A percentile compares a stretch with the other conserved stretches of the same genome.
Evolutionary conservation across 2,797 vertebrate species (phyloP).

Genomic region (Microctenopoma steveboyesi): DNA sequence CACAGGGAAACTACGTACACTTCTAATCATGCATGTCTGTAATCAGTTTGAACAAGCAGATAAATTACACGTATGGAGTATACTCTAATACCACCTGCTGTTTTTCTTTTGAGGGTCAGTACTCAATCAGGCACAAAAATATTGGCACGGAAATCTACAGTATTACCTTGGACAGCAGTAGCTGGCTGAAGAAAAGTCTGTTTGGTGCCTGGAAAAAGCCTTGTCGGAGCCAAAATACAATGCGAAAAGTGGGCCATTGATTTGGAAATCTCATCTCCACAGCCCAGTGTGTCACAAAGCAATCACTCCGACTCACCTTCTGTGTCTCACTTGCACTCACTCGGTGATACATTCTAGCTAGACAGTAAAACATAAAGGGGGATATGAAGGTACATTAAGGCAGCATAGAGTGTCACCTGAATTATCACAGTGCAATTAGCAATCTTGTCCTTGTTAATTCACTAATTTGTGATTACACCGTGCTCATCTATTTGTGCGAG

Average conservation of each 20-base stretch:
- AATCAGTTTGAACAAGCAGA: slow-evolving; percentile 17
- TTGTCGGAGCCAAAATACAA: slow-evolving; percentile 56
- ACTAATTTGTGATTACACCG: slow-evolving; percentile 72
- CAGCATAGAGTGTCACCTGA: slow-evolving; percentile 41
- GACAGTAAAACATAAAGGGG: slow-evolving; percentile 20
- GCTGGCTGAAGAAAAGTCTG: slow-evolving; percentile 51
- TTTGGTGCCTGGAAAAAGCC: slow-evolving; percentile 59
- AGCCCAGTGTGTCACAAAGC: slow-evolving; percentile 66
- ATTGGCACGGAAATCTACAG: slow-evolving; percentile 18
- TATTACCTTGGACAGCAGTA: slow-evolving; percentile 44
- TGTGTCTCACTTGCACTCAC: slow-evolving; percentile 43
- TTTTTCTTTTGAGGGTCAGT: slow-evolving; percentile 6
- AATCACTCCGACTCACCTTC: slow-evolving; percentile 60
- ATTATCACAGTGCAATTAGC: slow-evolving; percentile 64
- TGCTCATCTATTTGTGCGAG: slow-evolving; percentile 71
- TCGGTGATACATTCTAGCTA: slow-evolving; percentile 20
- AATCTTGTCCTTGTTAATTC: slow-evolving; percentile 70
- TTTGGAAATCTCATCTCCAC: slow-evolving; percentile 70
- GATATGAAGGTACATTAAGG: slow-evolving; percentile 34
- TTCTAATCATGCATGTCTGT: slow-evolving; percentile 5
- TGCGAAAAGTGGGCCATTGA: slow-evolving; percentile 63
- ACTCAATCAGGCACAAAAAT: slow-evolving; percentile 43
- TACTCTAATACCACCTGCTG: slow-evolving; percentile 7
- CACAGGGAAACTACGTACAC: slow-evolving; percentile 14
- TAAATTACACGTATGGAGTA: slow-evolving; percentile 16